These are phyloP conservation scores for Selene dorsalis DNA, from an alignment of 2,797 vertebrate species.

Conservation along the genomic window DNA sequence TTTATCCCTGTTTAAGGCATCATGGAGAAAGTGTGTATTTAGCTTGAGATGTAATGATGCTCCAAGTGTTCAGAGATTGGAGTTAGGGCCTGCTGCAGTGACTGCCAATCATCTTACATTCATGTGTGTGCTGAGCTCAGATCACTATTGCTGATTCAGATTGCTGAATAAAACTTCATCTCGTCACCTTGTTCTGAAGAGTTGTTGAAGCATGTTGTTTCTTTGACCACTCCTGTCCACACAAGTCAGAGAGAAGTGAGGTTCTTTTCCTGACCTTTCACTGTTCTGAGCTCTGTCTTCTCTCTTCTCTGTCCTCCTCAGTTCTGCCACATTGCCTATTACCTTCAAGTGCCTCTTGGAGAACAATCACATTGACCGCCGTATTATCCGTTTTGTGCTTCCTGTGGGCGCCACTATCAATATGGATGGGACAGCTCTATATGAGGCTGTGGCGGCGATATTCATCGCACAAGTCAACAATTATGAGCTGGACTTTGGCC, in stretches of 20 bases:
- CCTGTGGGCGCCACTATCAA: constrained; percentile 97
- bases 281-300: not conserved
- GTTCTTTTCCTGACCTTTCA: not conserved
- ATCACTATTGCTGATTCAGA: constrained; percentile 19
- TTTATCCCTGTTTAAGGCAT: not conserved
- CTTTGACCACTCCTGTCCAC: not conserved
- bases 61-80: not conserved
- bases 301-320: constrained; percentile 67
- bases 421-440: constrained; percentile 95
- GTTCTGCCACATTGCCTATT: constrained; percentile 97
- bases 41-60: not conserved
- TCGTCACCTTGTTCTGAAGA: not conserved
- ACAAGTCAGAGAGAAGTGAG: not conserved
- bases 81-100: not conserved
- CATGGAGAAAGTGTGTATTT: not conserved
- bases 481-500: constrained; percentile 95
- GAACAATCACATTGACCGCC: constrained; percentile 96
- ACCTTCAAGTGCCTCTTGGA: constrained; percentile 99
- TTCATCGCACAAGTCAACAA: constrained; percentile 98
- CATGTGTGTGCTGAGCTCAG: constrained; percentile 9
- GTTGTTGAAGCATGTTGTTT: not conserved
- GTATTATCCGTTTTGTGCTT: constrained; percentile 94
- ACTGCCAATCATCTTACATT: not conserved
- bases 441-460: constrained; percentile 95
- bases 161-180: not conserved